Percentiles rank a stretch among this genome's conserved stretches.
Evolutionary conservation across 2,797 vertebrate species (phyloP).

Genomic region (Myiotriccus ornatus): DNA sequence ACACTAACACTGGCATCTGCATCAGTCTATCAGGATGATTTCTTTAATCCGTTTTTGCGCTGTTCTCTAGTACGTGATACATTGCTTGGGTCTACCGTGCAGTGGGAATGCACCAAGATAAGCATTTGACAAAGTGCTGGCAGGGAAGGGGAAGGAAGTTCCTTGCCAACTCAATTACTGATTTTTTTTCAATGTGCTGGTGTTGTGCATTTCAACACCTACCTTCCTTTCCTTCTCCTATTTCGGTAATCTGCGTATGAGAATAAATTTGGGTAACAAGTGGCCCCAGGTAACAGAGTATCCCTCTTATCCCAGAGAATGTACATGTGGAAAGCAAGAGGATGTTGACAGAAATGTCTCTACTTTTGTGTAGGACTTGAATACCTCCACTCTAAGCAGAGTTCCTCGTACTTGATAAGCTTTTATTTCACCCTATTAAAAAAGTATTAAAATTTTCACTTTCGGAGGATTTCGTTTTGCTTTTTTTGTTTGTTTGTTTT

Average conservation of each 20-base stretch:
- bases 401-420: neutral
- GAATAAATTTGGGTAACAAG: neutral
- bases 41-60: neutral
- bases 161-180: neutral
- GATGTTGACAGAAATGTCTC: neutral
- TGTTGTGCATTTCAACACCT: neutral
- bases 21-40: neutral
- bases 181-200: neutral
- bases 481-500: neutral
- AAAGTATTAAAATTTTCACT: neutral
- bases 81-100: fast-evolving
- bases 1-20: neutral
- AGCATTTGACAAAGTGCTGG: neutral
- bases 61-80: neutral
- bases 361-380: neutral
- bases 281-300: neutral
- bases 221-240: neutral
- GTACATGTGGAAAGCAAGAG: neutral
- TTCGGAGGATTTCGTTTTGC: neutral
- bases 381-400: neutral
- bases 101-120: neutral
- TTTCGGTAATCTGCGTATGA: neutral
- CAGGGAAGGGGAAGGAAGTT: neutral
- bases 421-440: neutral
- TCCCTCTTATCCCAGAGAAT: neutral